Evolutionary conservation across 30 jellyfish, hydroid and myxozoan genomes (phyloP).

Genomic region (Catostylus mosaicus): DNA sequence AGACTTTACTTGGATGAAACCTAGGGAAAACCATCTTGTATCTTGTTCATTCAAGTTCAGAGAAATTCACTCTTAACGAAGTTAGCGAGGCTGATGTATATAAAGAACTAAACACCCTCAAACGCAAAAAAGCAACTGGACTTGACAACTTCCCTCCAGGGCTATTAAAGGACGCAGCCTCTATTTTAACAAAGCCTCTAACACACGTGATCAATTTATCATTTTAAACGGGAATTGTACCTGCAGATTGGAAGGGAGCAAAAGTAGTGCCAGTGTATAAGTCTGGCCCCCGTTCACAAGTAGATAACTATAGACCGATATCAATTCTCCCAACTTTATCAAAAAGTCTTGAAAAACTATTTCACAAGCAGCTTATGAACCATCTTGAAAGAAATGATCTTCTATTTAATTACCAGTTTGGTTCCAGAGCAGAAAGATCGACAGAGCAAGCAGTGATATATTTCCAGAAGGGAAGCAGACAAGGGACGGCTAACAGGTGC

Average conservation of each 20-base stretch:
- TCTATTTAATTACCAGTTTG: conserved; percentile 57
- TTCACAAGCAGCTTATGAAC: conserved; percentile 69
- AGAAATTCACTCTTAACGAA: conserved; percentile 63
- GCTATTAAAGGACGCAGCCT: conserved; percentile 41
- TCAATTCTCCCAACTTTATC: conserved; percentile 68
- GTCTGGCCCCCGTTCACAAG: conserved; percentile 49
- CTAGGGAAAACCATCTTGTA: conserved; percentile 38
- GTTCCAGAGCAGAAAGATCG: conserved; percentile 60
- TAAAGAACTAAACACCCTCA: conserved; percentile 50
- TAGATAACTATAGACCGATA: conserved; percentile 71
- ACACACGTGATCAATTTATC: conserved; percentile 47
- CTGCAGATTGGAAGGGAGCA: conserved; percentile 65
- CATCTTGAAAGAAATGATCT: conserved; percentile 63
- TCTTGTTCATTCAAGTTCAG: conserved; percentile 53
- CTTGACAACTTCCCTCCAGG: conserved; percentile 68
- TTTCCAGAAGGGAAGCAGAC: conserved; percentile 59
- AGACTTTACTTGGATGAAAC: conserved; percentile 55
- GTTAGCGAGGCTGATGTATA: conserved; percentile 50
- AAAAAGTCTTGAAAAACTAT: conserved; percentile 41
- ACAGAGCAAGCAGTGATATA: conserved; percentile 71
- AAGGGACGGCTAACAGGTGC: conserved; percentile 61
- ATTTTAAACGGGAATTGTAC: conserved; percentile 42
- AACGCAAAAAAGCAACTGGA: conserved; percentile 65
- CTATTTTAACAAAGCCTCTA: conserved; percentile 37
- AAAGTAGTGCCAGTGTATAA: conserved; percentile 43